These are phyloP conservation scores for Temnothorax rugatulus DNA, from an alignment of 2,888 invertebrate species.

Conservation along the genomic window DNA sequence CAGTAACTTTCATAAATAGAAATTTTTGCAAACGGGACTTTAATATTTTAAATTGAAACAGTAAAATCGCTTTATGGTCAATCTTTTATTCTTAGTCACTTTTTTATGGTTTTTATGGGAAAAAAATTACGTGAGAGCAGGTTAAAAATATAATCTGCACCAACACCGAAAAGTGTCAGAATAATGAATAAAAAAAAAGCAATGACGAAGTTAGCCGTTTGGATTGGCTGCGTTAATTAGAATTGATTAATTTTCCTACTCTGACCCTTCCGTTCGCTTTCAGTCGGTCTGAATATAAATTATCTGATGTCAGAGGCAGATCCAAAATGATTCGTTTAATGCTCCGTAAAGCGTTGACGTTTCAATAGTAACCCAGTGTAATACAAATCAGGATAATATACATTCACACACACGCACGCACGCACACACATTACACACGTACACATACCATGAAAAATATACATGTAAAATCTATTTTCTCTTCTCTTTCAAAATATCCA, in stretches of 20 bases:
- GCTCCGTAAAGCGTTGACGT: conserved; percentile 71
- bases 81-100: conserved; percentile 29
- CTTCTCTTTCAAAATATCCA: conserved; percentile 1
- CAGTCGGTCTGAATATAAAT: conserved; percentile 76
- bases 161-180: conserved; percentile 37
- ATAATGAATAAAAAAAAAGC: conserved; percentile 47
- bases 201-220: conserved; percentile 54
- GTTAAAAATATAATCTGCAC: conserved; percentile 35
- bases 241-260: conserved; percentile 81
- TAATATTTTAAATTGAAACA: neutral
- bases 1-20: neutral
- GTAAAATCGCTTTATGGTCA: neutral
- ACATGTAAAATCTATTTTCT: neutral
- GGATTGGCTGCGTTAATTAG: conserved; percentile 83
- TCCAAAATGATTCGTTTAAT: conserved; percentile 80
- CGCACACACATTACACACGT: neutral
- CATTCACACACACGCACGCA: neutral
- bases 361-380: conserved; percentile 44
- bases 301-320: conserved; percentile 77
- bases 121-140: neutral
- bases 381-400: conserved; percentile 34
- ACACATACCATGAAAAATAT: neutral
- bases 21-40: neutral
- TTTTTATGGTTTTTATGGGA: neutral
- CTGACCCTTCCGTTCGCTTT: conserved; percentile 59